Percentiles rank a stretch among this genome's conserved stretches.
phyloP scores from a whole-genome alignment of 2,888 invertebrate species.

The Spodoptera exigua region DNA sequence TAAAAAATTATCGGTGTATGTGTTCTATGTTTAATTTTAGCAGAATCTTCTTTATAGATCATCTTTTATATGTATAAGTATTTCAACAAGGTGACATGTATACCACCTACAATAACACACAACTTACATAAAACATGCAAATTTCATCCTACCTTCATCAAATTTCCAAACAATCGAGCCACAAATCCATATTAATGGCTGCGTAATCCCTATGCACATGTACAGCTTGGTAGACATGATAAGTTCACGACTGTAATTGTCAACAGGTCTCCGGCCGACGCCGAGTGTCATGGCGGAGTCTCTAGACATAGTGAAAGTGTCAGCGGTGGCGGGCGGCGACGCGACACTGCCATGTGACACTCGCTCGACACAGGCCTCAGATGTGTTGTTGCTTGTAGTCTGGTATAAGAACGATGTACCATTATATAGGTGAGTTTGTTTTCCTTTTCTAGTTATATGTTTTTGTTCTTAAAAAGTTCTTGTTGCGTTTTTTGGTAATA shows the following conservation, averaged over 20 bases:
- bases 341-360: constrained; percentile 96
- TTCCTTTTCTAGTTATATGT: not conserved
- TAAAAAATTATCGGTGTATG: no score
- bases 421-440: constrained; percentile 93
- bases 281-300: constrained; percentile 80
- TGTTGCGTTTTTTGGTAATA: no score
- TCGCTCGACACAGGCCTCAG: constrained; percentile 92
- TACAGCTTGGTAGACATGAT: not conserved
- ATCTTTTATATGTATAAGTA: no score
- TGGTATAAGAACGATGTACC: constrained; percentile 97
- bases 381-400: constrained; percentile 95
- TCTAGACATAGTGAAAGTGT: constrained; percentile 90
- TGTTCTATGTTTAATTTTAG: no score
- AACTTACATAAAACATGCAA: no score
- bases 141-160: no score
- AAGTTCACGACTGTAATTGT: constrained; percentile 48
- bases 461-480: no score
- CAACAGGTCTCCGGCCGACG: constrained; percentile 77
- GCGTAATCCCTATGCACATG: not conserved
- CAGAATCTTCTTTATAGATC: no score
- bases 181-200: no score
- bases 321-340: constrained; percentile 93
- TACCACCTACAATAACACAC: no score
- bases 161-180: no score
- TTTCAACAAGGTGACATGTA: no score